These are phyloP conservation scores for Ornithoptera priamus DNA, from an alignment of 2,888 invertebrate species.

Conservation along the genomic window DNA sequence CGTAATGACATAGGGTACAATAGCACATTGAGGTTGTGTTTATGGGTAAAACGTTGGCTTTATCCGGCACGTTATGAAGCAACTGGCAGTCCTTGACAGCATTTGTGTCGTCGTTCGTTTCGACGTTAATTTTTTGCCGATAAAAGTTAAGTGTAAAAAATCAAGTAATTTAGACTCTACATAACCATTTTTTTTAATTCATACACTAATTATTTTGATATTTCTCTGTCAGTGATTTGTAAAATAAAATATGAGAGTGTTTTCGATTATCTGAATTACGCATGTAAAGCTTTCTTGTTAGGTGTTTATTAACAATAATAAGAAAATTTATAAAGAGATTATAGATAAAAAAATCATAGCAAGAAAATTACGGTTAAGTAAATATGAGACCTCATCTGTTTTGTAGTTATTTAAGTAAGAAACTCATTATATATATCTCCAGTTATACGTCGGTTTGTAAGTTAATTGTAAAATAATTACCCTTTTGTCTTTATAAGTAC, in stretches of 20 bases:
- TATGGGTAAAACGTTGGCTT: conserved; percentile 36
- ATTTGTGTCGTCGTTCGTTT: not conserved
- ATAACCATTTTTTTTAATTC: not conserved
- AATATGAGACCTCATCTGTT: no score
- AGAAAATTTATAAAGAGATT: no score
- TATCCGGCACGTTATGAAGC: conserved; percentile 20
- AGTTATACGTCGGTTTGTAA: not conserved
- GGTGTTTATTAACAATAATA: no score
- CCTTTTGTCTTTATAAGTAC: not conserved
- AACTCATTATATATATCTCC: not conserved
- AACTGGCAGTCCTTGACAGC: conserved; percentile 39
- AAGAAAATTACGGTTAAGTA: no score
- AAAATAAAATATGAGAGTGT: not conserved
- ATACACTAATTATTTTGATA: not conserved
- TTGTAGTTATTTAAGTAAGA: not conserved
- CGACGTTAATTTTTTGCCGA: not conserved
- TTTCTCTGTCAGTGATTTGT: not conserved
- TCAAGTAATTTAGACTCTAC: not conserved
- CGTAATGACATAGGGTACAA: conserved; percentile 41
- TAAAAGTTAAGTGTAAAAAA: not conserved
- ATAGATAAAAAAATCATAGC: no score
- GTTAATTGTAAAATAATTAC: not conserved
- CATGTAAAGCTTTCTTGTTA: no score
- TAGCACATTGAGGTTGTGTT: conserved; percentile 37
- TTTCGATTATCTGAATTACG: not conserved